Evolutionary conservation across 2,797 vertebrate species (phyloP), one percentile per base, ranked within the genome.

Genomic region (Tauraco hartlaubi): DNA sequence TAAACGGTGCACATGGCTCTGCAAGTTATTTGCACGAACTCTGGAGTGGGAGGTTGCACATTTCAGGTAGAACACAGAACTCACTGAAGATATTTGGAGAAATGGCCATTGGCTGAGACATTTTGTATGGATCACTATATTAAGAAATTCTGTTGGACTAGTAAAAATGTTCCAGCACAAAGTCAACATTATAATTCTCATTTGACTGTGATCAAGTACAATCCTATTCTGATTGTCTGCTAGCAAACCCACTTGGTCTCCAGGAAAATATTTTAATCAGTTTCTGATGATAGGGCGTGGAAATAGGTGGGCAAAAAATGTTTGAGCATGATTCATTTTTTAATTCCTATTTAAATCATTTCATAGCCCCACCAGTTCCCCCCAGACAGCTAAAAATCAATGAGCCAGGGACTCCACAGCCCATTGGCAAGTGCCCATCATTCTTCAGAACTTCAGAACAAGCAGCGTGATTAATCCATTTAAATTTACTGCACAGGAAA

Each of bases 401-500:
- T 94, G 96, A 98, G 76, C 69, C 88, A 63, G 52, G 44, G 63
- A 95, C 78, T 95, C 80, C 87, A 93, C 66, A 96, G 62, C 19
- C 73, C 87, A 88, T 22, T 96, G 92, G 79, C 91, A 97, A 97
- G 59, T 94, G 55, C 41, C 81, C 71, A 59, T 97, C 91, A 89
- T 56, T 91, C 78, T 86, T 93, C 77, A 83, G 88, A 96, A 92
- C 59, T 92, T 97, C 91, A 83, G 91, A 97, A 95, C 75, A 95
- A 92, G 77, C 39, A 58, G 54, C 72, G 80, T 96, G 92, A 98
- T 97, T 96, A 97, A 97, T 98, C 91, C 90, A 87, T 95, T 97
- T 95, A 97, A 97, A 97, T 97, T 96, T 97, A 96, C 88, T 85
- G 82, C 81, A 90, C 68, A 96, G 93, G 76, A 97, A 97, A 97